Evolutionary conservation across 1,140 invertebrate species (phyloP).

Genomic region (Calosoma granatense): DNA sequence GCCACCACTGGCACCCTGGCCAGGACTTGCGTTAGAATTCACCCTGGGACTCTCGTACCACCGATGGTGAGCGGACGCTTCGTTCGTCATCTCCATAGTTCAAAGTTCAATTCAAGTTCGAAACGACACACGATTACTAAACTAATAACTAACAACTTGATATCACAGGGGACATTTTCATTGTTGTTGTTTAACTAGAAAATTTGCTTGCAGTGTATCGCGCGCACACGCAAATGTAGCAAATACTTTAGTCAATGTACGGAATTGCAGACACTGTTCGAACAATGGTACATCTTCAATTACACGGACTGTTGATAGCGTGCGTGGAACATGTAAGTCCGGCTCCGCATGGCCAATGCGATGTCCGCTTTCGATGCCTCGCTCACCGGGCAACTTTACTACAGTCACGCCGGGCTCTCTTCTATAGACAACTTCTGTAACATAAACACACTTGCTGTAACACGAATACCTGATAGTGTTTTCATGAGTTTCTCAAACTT

Average conservation of each 20-base stretch:
- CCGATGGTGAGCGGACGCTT: slow-evolving; percentile 28
- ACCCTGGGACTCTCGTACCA: slow-evolving; percentile 35
- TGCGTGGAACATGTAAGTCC: no score
- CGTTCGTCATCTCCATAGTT: slow-evolving; percentile 37
- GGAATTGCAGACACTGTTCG: no score
- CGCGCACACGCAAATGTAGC: neutral
- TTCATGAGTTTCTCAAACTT: no score
- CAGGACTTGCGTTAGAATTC: slow-evolving; percentile 30
- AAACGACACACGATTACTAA: neutral
- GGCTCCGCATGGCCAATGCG: neutral
- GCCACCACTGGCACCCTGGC: slow-evolving; percentile 20
- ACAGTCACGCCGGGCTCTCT: neutral
- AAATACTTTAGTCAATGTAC: neutral
- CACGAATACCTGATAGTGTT: no score
- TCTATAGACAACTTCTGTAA: neutral
- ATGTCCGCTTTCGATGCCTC: neutral
- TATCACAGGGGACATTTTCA: neutral
- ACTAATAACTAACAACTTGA: no score
- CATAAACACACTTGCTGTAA: neutral
- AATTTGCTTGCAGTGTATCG: neutral
- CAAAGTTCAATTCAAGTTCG: neutral
- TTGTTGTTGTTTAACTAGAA: neutral
- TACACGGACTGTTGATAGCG: no score
- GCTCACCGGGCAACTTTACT: neutral
- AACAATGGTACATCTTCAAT: no score